Base-by-base conservation (phyloP, 1,140 invertebrate species). In the Carposina sasakii region DNA sequence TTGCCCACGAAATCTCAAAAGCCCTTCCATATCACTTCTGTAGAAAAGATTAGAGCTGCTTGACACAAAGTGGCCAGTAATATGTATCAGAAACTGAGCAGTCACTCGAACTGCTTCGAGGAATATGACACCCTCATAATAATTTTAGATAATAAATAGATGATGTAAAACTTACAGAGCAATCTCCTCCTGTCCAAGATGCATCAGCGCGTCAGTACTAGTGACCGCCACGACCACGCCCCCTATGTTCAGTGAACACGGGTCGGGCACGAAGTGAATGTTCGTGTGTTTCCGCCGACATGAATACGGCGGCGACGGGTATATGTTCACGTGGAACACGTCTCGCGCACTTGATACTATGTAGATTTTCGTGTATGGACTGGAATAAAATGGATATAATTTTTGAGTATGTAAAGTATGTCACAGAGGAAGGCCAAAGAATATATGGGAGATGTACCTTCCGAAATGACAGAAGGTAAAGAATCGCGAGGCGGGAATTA, bases 151-250 rank as follows among this genome's bases (percentile, higher is more conserved):
- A 56, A 43, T 36, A 23, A 10, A 50, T 66, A 87, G n/a, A n/a
- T n/a, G n/a, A n/a, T n/a, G n/a, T n/a, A n/a, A n/a, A n/a, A n/a
- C 90, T 90, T 87, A 94, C 93, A 85, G 71, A 9, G 88, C 87
- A 57, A 96, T 88, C 86, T 97, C 95, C 64, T 93, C 88, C 54
- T 90, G 90, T 20, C 91, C 88, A 9, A 97, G 69, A 71, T 96
- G 93, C 82, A 94, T 91, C 1, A 97, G 68, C 34, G 93, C 85
- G 78, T 98, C 96, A 0, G 91, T 91, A 12, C 95, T 92, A 1
- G 94, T 96, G 1, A 93, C 75, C 2, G 90, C 94, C 63, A 98
- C 78, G 8, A 90, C 82, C 0, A 97, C 63, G 3, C 94, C 95
- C 53, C 91, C 89, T 24, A 98, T 86, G 60, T 90, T 87, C 1